Evolutionary conservation across 2,113 vertebrate species (phyloP), one percentile per base, ranked within the genome.

Genomic region (Ictidomys tridecemlineatus): DNA sequence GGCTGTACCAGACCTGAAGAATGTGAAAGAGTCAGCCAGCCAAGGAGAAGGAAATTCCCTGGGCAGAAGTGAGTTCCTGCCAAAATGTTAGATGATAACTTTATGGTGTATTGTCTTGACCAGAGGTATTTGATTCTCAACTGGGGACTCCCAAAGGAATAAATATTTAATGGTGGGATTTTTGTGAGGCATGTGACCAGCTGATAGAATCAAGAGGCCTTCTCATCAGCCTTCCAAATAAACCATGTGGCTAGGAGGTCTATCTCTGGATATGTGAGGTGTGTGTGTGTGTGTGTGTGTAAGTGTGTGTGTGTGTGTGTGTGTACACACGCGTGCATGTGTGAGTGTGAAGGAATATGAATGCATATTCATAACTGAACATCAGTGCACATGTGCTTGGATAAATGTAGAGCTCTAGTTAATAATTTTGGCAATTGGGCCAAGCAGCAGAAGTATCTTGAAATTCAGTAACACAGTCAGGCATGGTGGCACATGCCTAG

Each of bases 141-240:
- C 86, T 80, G 70, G 80, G 90, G 74, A 95, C 87, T 97, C 96
- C 76, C 87, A 93, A 76, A 95, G 72, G 67, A 17, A 87, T 98
- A 90, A 91, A 94, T 98, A 96, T 93, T 94, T 97, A 97, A 90
- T 96, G 86, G n/a, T 92, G 70, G 39, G 89, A 92, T 90, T 86
- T 92, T 84, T 85, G 42, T 93, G 83, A 97, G 83, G 28, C 51
- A 63, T 39, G 65, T 90, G 89, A 92, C 69, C 30, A 93, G 63
- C 61, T 83, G 69, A 72, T 83, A 93, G 53, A 72, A 45, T 83
- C 85, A 85, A 76, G 82, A 63, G n/a, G 48, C 37, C 28, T 92
- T 83, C 67, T 95, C 30, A 82, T 48, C 5, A 67, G 72, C 48
- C 69, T 65, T 88, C 32, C 53, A 82, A 74, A 12, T 73, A 92